Evolutionary conservation across 2,888 invertebrate species (phyloP), one percentile per base, ranked within the genome.

Genomic region (Catocala nupta): DNA sequence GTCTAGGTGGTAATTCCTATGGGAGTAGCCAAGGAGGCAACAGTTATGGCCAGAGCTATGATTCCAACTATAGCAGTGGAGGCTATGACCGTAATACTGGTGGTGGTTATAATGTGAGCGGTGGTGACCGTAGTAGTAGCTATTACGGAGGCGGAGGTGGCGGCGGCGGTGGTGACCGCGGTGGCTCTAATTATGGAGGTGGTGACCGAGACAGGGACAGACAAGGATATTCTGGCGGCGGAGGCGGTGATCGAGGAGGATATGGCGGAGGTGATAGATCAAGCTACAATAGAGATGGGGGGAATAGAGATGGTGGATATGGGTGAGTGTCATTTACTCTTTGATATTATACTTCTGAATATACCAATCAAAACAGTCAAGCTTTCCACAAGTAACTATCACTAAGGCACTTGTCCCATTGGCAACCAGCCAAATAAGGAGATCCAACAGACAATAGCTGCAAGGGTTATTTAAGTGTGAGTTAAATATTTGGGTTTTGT

Each of bases 251-350:
- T 77, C 90, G 95, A 53, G 90, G 94, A 48, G 90, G 93, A 66
- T 91, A 89, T 77, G 91, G 93, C 45, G 92, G 94, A 74, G 90
- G 92, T 71, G 92, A 94, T 77, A 82, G 95, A 65, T 85, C 93
- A 66, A 88, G 94, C 77, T 95, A 92, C 87, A 94, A 87, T 88
- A 95, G 95, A 90, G 95, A 95, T 87, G 95, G 95, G 84, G 95
- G 92, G 87, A 95, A 85, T 93, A 95, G 88, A 93, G 95, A 91
- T 83, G 90, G 93, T 59, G 95, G 95, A 85, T 95, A 90, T 90
- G 95, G 95, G 95, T 96, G 88, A 95, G 95, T 92, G 75, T 77
- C 65, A 53, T 39, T 56, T 42, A 48, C 48, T 16, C n/a, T 51
- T 59, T 48, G 16, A n/a, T 49, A 34, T 48, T 49, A 34, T 48